Evolutionary conservation across 2,797 vertebrate genomes (phyloP), one percentile per base, ranked within the genome.

Genomic region (Muraenolepis orangiensis): DNA sequence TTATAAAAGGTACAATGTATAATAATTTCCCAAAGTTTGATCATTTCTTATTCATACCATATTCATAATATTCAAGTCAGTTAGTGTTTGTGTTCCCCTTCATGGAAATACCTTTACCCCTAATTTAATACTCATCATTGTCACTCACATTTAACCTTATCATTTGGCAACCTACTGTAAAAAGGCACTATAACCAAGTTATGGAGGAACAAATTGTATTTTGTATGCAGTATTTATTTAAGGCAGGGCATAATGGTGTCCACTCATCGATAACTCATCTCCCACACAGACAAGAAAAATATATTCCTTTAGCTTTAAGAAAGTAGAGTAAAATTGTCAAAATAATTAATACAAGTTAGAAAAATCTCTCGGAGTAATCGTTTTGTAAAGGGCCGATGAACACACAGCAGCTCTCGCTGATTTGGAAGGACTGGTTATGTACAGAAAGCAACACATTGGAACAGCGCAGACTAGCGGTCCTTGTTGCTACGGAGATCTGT

Each of bases 401-500:
- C 84, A 86, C 81, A 81, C 20, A 26, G 26, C 57, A 26, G 86
- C 66, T 31, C 36, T 66, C 69, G n/a, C n/a, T n/a, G n/a, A n/a
- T n/a, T n/a, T n/a, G n/a, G 46, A 57, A 73, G 68, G 72, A 70
- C 26, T 73, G 5, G 4, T 69, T 76, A 79, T 80, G 11, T 74
- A 80, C 76, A 78, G n/a, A 0, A 76, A 73, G 66, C 13, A 31
- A 20, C 6, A 28, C n/a, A n/a, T n/a, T 29, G 66, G 10, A 61
- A 20, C 6, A 28, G 31, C n/a, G 42, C n/a, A 29, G 29, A 75
- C 88, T 94, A 97, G 87, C 95, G 94, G 76, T 96, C 95, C 18
- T 96, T 96, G 91, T 89, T 95, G 82, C 92, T 91, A 73, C 97
- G 95, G 72, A 98, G 93, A 88, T 98, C 96, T 0, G 95, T 96